Evolutionary conservation across 2,113 vertebrate species (phyloP), one percentile per base, ranked within the genome.

Genomic region (Takifugu bimaculatus): DNA sequence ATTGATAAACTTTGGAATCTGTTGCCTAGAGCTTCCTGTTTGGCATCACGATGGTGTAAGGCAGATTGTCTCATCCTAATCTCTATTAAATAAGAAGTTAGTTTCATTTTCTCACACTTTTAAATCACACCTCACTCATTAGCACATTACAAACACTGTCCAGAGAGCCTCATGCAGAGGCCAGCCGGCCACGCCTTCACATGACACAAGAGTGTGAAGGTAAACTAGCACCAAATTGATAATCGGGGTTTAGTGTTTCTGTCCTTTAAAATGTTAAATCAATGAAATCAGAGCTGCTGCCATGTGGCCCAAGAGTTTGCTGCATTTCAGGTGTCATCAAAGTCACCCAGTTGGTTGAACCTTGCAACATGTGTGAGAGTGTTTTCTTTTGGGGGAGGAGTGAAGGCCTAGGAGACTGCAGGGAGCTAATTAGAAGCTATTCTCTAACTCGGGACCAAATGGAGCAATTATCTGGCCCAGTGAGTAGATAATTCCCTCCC

Each of bases 371-470:
- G 85, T 89, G 88, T 85, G 84, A 85, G 81, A 84, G 74, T 91
- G 87, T 90, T 91, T 89, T 87, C 76, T 85, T 86, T 86, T 69
- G 68, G 75, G 57, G 82, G 76, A 69, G 79, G 78, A 69, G 79
- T 65, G 70, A 76, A 67, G 71, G 75, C 87, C 83, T 56, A 63
- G 54, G 69, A 61, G 79, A 86, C 85, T 79, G 80, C 84, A 84
- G 88, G 89, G 88, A 90, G 83, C 88, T 91, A 92, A 88, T 91
- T 93, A 93, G 86, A 90, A 81, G 71, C 57, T 87, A 90, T 89
- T 91, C 91, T 92, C 90, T 90, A 91, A 88, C 83, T 89, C 87
- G 74, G 84, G 86, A 87, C 93, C 93, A 94, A 93, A 93, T 87
- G 90, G 87, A 87, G 90, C 91, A 86, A 91, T 89, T 90, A 92